Conservation (phyloP, 2,113 vertebrate species). For the Trematocara variabile region DNA sequence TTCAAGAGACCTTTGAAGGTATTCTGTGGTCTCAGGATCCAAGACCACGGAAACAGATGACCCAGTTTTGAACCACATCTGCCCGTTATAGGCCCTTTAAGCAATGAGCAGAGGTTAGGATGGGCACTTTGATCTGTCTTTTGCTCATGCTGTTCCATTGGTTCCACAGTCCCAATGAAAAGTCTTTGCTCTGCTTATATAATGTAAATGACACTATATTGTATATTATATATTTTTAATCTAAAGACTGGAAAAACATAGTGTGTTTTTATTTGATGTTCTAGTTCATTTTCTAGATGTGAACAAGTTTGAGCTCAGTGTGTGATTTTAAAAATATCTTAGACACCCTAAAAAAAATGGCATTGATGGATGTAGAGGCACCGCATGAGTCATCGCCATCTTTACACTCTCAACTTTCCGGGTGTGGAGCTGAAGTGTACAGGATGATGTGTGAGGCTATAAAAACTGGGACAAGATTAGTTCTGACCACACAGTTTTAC, state of each 20-base stretch:
- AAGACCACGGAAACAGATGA: not conserved
- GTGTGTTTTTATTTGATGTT: not conserved
- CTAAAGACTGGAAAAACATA: not conserved
- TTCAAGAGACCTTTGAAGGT: not conserved
- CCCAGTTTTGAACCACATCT: not conserved
- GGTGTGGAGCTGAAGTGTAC: constrained; percentile 3
- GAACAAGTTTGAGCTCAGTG: constrained; percentile 2
- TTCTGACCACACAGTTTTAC: constrained; percentile 30
- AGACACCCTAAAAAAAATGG: not conserved
- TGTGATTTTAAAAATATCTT: constrained; percentile 7
- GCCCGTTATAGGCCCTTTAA: not conserved
- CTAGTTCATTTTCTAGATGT: not conserved
- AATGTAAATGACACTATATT: not conserved
- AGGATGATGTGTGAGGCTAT: constrained; percentile 42
- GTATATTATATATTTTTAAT: not conserved
- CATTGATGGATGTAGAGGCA: not conserved
- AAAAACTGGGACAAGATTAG: constrained; percentile 26
- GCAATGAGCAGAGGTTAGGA: not conserved
- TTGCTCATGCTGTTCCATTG: not conserved
- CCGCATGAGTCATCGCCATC: constrained; percentile 15
- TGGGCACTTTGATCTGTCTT: not conserved
- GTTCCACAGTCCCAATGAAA: not conserved
- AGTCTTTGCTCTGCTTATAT: not conserved
- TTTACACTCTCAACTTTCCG: constrained; percentile 25
- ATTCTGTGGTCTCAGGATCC: not conserved